phyloP scores from a whole-genome alignment of 2,888 invertebrate genomes.

The Phanerotoma sp. region DNA sequence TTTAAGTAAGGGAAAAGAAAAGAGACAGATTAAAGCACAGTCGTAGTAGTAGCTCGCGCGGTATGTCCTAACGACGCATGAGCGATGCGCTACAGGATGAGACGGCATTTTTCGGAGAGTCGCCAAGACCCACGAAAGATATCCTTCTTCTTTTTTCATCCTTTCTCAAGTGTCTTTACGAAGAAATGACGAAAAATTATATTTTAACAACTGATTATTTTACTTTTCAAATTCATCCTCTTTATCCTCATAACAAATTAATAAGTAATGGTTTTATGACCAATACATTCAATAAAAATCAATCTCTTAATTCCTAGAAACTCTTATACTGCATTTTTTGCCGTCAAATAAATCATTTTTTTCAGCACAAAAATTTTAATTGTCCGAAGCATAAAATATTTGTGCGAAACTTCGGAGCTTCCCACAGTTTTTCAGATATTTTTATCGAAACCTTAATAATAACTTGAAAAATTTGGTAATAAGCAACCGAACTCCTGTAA shows the following conservation, averaged over 20 bases:
- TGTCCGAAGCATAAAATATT: too few relatives aligned
- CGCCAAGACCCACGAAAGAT: slow-evolving; percentile 3
- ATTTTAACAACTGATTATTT: neutral
- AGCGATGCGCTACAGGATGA: slow-evolving; percentile 30
- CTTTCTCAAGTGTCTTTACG: slow-evolving; percentile 9
- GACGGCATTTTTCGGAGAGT: slow-evolving; percentile 24
- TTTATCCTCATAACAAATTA: neutral
- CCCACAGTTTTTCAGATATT: too few relatives aligned
- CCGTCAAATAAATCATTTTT: too few relatives aligned
- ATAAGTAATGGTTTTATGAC: neutral
- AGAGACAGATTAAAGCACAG: slow-evolving; percentile 9
- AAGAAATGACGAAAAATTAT: slow-evolving; percentile 18
- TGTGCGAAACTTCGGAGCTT: too few relatives aligned
- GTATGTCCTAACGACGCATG: slow-evolving; percentile 36
- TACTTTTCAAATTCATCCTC: neutral
- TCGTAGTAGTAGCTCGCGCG: slow-evolving; percentile 19
- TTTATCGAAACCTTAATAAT: too few relatives aligned
- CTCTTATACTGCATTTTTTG: too few relatives aligned
- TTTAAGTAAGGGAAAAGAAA: slow-evolving; percentile 17
- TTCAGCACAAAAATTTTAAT: too few relatives aligned
- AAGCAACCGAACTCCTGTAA: too few relatives aligned
- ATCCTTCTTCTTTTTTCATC: slow-evolving; percentile 11
- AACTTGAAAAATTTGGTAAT: too few relatives aligned
- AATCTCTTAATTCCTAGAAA: too few relatives aligned
- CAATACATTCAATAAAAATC: too few relatives aligned